Evolutionary conservation across 1,140 invertebrate species (phyloP), one percentile per base, ranked within the genome.

Genomic region (Trachymyrmex septentrionalis): DNA sequence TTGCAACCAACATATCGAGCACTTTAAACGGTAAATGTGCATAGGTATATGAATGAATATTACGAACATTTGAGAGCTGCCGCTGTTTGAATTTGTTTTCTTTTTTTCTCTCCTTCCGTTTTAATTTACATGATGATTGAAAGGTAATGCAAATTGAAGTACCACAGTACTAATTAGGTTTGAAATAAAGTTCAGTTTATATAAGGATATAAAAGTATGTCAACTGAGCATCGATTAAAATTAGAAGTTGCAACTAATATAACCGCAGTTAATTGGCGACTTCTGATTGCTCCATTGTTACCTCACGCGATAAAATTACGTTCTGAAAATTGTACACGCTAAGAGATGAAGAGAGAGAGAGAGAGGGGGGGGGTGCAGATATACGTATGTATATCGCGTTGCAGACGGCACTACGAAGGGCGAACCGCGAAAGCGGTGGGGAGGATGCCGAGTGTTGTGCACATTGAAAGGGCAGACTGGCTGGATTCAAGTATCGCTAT

Each of bases 401-500:
- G 77, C 59, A n/a, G 48, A 73, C 12, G 27, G 27, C n/a, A n/a
- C 27, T 14, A 69, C 64, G 64, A 81, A 81, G 77, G 64, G 77
- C 63, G 63, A 34, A 67, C 53, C 57, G 48, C 59, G 30, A 81
- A 38, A 34, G 9, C 1, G 57, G 50, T 24, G 44, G 34, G 50
- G 30, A 30, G 67, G 24, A 21, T 27, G 67, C 24, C 21, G 72
- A 77, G 63, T 57, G 63, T 57, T 21, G 55, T 67, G 44, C 59
- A 55, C 66, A 66, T 78, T 88, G 73, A 86, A 89, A 88, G 81
- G 34, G 30, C 66, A 73, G 73, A 21, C 53, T 67, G 87, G n/a
- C 66, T 69, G 66, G 57, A 86, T 88, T 88, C 55, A 71, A 88
- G 73, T 75, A 53, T 89, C 81, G 34, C 50, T 69, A 53, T 88